Evolutionary conservation across 2,888 invertebrate species (phyloP).

Genomic region (Crocallis elinguaria): DNA sequence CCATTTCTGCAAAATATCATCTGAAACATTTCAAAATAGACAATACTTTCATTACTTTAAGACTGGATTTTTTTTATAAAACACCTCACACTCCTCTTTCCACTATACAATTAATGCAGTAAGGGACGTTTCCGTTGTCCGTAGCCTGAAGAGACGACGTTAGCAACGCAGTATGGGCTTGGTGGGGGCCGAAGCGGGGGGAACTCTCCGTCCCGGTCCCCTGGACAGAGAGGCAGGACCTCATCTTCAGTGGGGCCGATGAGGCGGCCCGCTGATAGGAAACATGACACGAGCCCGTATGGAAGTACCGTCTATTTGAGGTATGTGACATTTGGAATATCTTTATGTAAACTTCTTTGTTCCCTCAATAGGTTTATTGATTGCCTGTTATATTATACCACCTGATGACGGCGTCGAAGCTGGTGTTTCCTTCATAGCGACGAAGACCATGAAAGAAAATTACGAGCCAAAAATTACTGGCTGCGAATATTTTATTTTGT

Average conservation of each 20-base stretch:
- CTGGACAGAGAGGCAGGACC: slow-evolving; percentile 71
- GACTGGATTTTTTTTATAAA: too few species aligned
- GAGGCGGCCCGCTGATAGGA: slow-evolving; percentile 91
- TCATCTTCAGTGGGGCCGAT: slow-evolving; percentile 89
- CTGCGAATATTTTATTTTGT: too few species aligned
- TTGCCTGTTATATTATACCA: too few species aligned
- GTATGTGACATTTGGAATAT: slow-evolving; percentile 44
- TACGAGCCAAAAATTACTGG: too few species aligned
- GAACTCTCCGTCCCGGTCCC: slow-evolving; percentile 70
- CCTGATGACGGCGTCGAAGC: too few species aligned
- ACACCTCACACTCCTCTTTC: too few species aligned
- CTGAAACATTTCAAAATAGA: too few species aligned
- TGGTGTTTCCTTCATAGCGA: too few species aligned
- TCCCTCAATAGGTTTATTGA: not conserved
- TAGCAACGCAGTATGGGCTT: slow-evolving; percentile 71
- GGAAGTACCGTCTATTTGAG: slow-evolving; percentile 88
- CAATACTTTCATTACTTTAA: too few species aligned
- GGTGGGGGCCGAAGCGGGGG: slow-evolving; percentile 70
- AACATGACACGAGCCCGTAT: slow-evolving; percentile 94
- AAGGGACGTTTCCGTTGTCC: slow-evolving; percentile 49
- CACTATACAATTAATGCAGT: too few species aligned
- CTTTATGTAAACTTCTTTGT: not conserved
- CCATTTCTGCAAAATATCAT: too few species aligned
- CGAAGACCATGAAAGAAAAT: too few species aligned
- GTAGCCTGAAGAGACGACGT: slow-evolving; percentile 74